Conservation (phyloP, 2,888 invertebrate species). For the Mesochorus sp. region DNA sequence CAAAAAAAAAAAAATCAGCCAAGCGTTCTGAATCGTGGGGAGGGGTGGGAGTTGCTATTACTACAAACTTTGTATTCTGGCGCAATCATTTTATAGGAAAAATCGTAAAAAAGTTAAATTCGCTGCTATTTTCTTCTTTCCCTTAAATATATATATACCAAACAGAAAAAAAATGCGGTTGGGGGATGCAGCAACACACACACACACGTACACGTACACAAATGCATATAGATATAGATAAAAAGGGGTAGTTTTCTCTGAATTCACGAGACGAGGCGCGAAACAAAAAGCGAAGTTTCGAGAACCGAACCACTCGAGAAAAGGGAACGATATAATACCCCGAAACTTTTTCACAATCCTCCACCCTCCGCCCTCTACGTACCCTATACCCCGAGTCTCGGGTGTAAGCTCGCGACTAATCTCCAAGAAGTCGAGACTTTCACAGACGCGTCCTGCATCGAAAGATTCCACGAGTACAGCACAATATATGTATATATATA, state of each 20-base stretch:
- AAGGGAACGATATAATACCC: slow-evolving; percentile 54
- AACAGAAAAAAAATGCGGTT: neutral
- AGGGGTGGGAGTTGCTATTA: too few relatives aligned
- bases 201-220: too few relatives aligned
- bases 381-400: slow-evolving; percentile 3
- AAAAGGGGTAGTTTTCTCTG: slow-evolving; percentile 40
- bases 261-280: slow-evolving; percentile 25
- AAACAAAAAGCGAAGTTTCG: slow-evolving; percentile 41
- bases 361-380: neutral
- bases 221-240: too few relatives aligned
- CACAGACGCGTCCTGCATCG: slow-evolving; percentile 47
- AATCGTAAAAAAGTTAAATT: neutral
- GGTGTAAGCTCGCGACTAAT: slow-evolving; percentile 53
- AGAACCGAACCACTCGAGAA: slow-evolving; percentile 49
- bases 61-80: neutral
- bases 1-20: neutral
- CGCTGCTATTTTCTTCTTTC: neutral
- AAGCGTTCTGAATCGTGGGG: neutral
- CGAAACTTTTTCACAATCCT: slow-evolving; percentile 48
- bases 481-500: neutral
- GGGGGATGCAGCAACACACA: too few relatives aligned
- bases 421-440: slow-evolving; percentile 51
- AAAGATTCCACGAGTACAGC: slow-evolving; percentile 36
- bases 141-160: neutral
- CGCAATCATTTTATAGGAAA: neutral